These are phyloP conservation scores for Nephrotoma flavescens DNA, from an alignment of 2,888 invertebrate genomes.

Conservation along the genomic window DNA sequence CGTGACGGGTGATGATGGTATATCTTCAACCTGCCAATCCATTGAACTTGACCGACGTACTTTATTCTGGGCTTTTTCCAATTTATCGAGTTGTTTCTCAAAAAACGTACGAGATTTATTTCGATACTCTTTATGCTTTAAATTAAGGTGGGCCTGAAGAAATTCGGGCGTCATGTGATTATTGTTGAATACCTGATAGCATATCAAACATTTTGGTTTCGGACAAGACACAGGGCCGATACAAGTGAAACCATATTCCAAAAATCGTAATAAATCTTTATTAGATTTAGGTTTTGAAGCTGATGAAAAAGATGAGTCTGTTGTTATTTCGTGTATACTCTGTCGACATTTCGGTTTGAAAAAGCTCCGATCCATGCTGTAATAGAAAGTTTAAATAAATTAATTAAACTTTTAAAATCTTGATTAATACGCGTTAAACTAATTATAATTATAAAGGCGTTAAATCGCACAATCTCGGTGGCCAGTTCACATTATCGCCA, in stretches of 20 bases:
- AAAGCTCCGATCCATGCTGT: neutral
- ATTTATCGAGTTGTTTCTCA: neutral
- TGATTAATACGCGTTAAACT: no score
- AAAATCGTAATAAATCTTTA: neutral
- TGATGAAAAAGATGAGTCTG: neutral
- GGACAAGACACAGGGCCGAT: neutral
- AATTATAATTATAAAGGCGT: no score
- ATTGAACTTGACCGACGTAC: neutral
- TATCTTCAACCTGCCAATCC: neutral
- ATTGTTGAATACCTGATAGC: neutral
- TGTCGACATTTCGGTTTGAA: neutral
- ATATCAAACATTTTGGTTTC: neutral
- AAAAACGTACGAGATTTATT: neutral
- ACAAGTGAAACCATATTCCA: neutral
- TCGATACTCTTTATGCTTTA: neutral
- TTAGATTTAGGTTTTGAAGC: neutral
- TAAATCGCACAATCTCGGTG: no score
- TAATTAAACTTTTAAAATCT: neutral
- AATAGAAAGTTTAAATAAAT: neutral
- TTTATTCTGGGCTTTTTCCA: neutral
- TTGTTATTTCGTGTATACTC: neutral
- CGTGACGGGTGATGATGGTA: neutral
- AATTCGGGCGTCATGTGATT: neutral
- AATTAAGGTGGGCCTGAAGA: neutral
- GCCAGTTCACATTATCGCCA: no score